Evolutionary conservation across 1,140 invertebrate species (phyloP).

Genomic region (Dendroctonus valens): DNA sequence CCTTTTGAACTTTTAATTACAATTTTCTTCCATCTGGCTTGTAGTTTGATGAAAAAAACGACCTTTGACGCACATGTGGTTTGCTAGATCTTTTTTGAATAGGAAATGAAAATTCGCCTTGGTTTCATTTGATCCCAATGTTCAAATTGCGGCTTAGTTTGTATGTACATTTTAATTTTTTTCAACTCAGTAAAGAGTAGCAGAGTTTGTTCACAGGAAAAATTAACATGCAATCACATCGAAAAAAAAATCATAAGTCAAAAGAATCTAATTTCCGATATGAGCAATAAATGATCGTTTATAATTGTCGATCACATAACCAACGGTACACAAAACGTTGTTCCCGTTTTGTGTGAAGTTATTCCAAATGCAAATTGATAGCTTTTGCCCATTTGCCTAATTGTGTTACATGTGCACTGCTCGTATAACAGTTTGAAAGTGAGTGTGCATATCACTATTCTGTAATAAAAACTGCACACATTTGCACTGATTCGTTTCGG

Average conservation of each 20-base stretch:
- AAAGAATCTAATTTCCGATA: constrained; percentile 3
- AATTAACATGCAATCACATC: no score
- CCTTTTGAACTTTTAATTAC: no score
- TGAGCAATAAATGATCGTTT: not conserved
- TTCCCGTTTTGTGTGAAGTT: constrained; percentile 14
- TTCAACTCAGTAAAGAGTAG: not conserved
- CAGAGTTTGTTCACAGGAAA: not conserved
- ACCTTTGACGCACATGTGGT: no score
- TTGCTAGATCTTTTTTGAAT: no score
- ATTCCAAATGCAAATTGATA: constrained; percentile 21
- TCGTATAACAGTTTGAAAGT: not conserved
- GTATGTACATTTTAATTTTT: not conserved
- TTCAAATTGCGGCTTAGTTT: not conserved
- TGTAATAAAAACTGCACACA: no score
- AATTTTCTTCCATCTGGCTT: no score
- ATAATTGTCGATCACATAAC: constrained; percentile 14
- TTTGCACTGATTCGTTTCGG: no score
- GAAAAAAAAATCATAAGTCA: no score
- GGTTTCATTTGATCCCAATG: not conserved
- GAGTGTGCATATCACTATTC: no score
- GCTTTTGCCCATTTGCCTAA: constrained; percentile 16
- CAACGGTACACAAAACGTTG: constrained; percentile 1
- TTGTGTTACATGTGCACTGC: constrained; percentile 7
- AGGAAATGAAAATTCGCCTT: not conserved
- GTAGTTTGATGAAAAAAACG: no score